phyloP scores from a whole-genome alignment of 2,113 vertebrate species.

The Hemiscyllium ocellatum region DNA sequence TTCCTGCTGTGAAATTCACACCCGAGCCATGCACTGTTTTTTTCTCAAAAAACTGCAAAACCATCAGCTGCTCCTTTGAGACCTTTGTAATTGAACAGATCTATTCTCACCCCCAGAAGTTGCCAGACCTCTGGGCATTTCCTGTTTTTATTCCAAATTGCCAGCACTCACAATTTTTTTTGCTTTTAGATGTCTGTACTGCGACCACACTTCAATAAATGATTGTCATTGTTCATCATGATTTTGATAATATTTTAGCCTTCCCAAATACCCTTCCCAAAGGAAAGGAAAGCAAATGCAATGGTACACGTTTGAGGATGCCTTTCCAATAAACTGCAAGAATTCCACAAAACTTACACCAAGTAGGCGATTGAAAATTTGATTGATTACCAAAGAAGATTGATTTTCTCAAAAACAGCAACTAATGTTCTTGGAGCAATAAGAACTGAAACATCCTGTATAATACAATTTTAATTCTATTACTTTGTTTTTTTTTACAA shows the following conservation, averaged over 20 bases:
- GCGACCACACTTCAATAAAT: neutral
- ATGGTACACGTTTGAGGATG: neutral
- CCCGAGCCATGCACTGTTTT: neutral
- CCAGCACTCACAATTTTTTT: neutral
- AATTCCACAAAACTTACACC: neutral
- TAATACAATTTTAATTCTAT: neutral
- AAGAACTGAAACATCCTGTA: neutral
- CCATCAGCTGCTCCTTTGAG: neutral
- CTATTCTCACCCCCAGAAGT: neutral
- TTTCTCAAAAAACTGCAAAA: neutral
- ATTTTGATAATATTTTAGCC: neutral
- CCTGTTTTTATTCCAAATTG: neutral
- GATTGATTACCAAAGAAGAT: neutral
- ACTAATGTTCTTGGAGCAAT: neutral
- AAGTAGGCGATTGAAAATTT: too few relatives aligned
- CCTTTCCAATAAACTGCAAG: neutral
- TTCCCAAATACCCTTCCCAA: neutral
- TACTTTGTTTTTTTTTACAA: neutral
- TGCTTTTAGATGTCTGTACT: neutral
- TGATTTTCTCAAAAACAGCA: neutral
- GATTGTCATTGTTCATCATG: neutral
- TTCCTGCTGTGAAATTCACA: neutral
- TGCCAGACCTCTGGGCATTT: neutral
- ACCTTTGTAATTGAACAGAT: neutral
- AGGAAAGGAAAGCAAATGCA: neutral